Percentiles rank a stretch among this genome's conserved stretches.
phyloP scores from a whole-genome alignment of 2,113 vertebrate genomes.

The Malurus cyaneus region DNA sequence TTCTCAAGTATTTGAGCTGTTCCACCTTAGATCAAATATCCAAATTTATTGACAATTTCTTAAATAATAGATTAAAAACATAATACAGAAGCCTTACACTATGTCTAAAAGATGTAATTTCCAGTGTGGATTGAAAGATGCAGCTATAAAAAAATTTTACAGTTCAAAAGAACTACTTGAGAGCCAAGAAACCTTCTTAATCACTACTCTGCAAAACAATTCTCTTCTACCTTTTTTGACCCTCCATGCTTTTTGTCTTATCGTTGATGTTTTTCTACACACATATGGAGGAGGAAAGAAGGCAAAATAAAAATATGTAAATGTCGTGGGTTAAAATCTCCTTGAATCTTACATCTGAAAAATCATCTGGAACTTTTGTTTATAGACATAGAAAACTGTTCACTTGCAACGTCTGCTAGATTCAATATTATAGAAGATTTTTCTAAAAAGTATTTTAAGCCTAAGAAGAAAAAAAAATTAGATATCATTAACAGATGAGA shows the following conservation, averaged over 20 bases:
- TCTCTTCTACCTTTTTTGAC: neutral
- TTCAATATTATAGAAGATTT: neutral
- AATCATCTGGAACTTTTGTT: neutral
- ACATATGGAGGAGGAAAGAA: neutral
- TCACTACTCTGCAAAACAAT: neutral
- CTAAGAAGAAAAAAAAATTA: neutral
- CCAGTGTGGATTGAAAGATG: neutral
- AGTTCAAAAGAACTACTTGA: neutral
- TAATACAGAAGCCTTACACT: neutral
- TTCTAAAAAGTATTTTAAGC: neutral
- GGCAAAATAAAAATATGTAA: neutral
- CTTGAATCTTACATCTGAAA: neutral
- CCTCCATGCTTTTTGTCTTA: neutral
- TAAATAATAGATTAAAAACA: neutral
- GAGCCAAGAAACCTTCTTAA: neutral
- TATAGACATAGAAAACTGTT: neutral
- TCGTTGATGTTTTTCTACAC: neutral
- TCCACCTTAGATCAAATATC: neutral
- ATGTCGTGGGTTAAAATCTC: no score
- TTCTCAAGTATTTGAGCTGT: neutral
- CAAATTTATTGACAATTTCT: neutral
- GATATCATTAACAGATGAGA: neutral
- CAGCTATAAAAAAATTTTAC: neutral
- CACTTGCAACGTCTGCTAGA: neutral
- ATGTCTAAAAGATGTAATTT: neutral